Evolutionary conservation across 2,797 vertebrate species (phyloP).

Genomic region (Geotrypetes seraphini): DNA sequence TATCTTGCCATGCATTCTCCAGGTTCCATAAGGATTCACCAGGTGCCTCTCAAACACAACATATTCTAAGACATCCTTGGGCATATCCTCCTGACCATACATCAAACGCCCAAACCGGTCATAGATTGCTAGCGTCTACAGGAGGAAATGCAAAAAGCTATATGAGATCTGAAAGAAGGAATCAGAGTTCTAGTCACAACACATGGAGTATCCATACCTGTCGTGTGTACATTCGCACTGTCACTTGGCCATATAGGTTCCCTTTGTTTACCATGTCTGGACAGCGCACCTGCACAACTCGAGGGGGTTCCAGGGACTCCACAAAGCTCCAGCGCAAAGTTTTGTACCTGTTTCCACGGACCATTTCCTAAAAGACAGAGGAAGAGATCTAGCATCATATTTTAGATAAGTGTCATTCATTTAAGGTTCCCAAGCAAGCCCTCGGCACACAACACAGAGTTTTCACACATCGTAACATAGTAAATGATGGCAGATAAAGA

Average conservation of each 20-base stretch:
- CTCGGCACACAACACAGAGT: no score
- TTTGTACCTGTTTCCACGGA: constrained; percentile 75
- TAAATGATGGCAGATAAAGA: no score
- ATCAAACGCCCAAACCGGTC: constrained; percentile 87
- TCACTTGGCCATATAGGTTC: constrained; percentile 84
- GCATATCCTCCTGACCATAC: constrained; percentile 73
- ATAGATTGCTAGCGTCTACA: constrained; percentile 77
- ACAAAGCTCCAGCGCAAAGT: constrained; percentile 78
- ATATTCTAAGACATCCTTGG: constrained; percentile 84
- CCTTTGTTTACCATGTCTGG: constrained; percentile 62
- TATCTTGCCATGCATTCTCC: constrained; percentile 90
- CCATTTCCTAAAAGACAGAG: constrained; percentile 70
- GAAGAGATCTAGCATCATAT: no score
- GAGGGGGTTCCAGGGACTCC: constrained; percentile 75
- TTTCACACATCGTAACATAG: no score
- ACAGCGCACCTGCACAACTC: constrained; percentile 74
- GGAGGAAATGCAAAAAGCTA: no score
- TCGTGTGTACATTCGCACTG: constrained; percentile 78
- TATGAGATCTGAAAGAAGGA: constrained; percentile 16
- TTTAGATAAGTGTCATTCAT: no score
- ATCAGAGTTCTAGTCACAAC: background rate
- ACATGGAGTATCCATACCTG: constrained; percentile 54
- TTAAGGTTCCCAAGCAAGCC: background rate
- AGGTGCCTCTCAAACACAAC: constrained; percentile 83
- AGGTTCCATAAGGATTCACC: constrained; percentile 69